Base-by-base conservation (phyloP, 2,797 vertebrate species). In the Pitangus sulphuratus region DNA sequence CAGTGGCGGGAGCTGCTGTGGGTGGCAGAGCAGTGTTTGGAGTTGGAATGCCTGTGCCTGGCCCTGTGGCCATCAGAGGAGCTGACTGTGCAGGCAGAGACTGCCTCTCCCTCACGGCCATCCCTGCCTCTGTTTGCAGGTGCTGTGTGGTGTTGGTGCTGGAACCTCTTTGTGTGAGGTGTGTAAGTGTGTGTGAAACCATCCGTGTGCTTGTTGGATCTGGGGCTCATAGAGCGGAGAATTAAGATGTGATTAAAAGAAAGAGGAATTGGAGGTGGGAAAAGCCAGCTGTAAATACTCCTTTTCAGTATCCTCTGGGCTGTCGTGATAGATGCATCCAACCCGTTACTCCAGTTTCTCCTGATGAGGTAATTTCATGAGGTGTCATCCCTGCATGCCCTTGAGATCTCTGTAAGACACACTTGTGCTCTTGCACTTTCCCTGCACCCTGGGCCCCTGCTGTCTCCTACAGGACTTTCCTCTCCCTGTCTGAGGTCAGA, bases 81-180 rank as follows among this genome's bases (percentile, higher is more conserved):
- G 62, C n/a, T 13, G 90, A 5, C 26, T 1, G 6, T 40, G 65
- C 51, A 1, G 11, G 56, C 61, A 50, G 76, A n/a, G 56, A 54
- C 60, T 78, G 70, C 12, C 8, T 39, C 58, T 53, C 53, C 65
- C 6, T 2, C 3, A 0, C 0, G 1, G 25, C 65, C 21, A 25
- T 35, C 18, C 16, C 77, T 37, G 76, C 70, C 80, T 28, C 42
- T 0, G 0, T 14, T 9, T 37, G 12, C 22, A 35, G 44, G 50
- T 26, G 51, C 61, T 37, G 42, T 3, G 24, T 2, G 2, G 40
- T 4, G 0, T 4, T 9, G 51, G 3, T 20, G 71, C 22, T 47
- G 78, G 40, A 51, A 42, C 54, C 11, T 16, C 15, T 18, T 47
- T 1, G 2, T 35, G 31, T 9, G 66, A 70, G 47, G 4, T 37